These are phyloP conservation scores for Piprites chloris DNA, from an alignment of 2,113 vertebrate genomes.

Conservation along the genomic window DNA sequence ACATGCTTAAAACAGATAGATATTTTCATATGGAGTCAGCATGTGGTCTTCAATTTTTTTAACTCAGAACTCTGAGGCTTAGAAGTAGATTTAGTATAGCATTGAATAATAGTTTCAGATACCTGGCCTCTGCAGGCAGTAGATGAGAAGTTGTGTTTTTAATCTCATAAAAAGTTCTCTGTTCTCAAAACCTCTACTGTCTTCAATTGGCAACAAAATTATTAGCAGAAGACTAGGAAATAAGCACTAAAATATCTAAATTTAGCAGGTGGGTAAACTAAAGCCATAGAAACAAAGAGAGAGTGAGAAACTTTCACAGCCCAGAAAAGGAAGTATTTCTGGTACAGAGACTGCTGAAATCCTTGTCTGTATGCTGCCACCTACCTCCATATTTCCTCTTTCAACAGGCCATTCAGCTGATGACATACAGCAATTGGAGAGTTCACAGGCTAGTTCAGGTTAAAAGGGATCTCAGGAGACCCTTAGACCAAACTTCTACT, in stretches of 20 bases:
- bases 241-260: not conserved
- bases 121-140: not conserved
- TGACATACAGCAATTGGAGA: not conserved
- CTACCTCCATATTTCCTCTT: not conserved
- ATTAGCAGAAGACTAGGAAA: not conserved
- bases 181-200: not conserved
- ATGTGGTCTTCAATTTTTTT: not conserved
- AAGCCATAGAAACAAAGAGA: not conserved
- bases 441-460: not conserved
- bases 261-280: not conserved
- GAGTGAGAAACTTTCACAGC: not conserved
- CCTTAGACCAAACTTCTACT: not conserved
- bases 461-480: not conserved
- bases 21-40: not conserved
- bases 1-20: not conserved
- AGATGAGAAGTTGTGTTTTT: not conserved
- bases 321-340: not conserved
- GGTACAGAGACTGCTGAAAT: not conserved
- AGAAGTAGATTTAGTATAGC: not conserved
- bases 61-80: not conserved
- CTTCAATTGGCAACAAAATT: not conserved
- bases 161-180: not conserved
- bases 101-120: not conserved
- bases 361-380: not conserved
- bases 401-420: not conserved